Percentiles rank a stretch among this genome's conserved stretches.
phyloP scores from a whole-genome alignment of 53 echinoderm and acorn worm genomes.

The Actinopyga echinites region DNA sequence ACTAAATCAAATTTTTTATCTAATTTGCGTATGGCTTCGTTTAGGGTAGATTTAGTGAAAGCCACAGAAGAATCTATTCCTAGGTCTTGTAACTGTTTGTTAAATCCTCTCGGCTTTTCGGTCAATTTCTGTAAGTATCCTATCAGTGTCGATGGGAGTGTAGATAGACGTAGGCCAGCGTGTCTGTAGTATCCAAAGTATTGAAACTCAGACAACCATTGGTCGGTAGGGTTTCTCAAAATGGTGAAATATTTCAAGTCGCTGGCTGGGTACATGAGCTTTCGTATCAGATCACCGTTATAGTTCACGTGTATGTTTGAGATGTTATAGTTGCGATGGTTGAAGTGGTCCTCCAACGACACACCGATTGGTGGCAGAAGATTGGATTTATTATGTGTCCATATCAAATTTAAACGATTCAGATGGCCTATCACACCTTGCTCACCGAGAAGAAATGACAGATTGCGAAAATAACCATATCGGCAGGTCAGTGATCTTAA shows the following conservation, averaged over 20 bases:
- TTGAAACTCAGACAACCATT: slow-evolving; percentile 14
- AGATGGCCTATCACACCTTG: slow-evolving; percentile 47
- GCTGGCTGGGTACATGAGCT: slow-evolving; percentile 36
- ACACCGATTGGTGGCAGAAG: slow-evolving; percentile 60
- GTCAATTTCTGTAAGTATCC: neutral
- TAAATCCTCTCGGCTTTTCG: too few relatives aligned
- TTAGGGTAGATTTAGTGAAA: too few relatives aligned
- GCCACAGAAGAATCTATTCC: too few relatives aligned
- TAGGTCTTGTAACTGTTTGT: neutral
- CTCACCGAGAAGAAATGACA: slow-evolving; percentile 51
- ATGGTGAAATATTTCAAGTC: slow-evolving; percentile 13
- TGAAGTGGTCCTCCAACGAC: neutral
- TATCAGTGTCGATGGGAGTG: neutral
- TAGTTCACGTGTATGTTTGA: slow-evolving; percentile 50
- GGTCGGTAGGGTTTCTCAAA: neutral
- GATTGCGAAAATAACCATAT: slow-evolving; percentile 36
- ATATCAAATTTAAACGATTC: neutral
- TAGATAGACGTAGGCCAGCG: neutral
- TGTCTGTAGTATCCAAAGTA: neutral
- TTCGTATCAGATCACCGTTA: slow-evolving; percentile 31
- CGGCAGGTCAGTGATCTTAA: slow-evolving; percentile 40
- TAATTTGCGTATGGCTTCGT: slow-evolving; percentile 38
- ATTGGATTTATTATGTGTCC: neutral
- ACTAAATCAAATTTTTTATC: slow-evolving; percentile 42
- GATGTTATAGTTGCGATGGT: slow-evolving; percentile 52